Percentiles rank a stretch among this genome's conserved stretches.
phyloP scores from a whole-genome alignment of 1,140 invertebrate species.

The Drosophila ohnishii region DNA sequence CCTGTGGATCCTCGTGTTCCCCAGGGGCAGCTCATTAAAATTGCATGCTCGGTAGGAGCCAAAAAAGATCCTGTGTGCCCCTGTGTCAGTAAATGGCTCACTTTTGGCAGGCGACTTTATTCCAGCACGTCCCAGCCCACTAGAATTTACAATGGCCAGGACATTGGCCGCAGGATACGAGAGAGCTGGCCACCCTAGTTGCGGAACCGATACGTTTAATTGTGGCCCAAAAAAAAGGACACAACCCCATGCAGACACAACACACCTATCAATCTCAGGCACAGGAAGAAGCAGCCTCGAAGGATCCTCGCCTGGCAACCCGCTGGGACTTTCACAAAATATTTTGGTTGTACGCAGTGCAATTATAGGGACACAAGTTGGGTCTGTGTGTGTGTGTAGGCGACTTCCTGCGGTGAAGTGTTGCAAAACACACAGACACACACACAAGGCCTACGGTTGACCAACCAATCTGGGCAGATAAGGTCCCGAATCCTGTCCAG shows the following conservation, averaged over 20 bases:
- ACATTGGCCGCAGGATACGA: conserved; percentile 38
- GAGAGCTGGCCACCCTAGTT: conserved; percentile 72
- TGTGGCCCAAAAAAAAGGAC: conserved; percentile 73
- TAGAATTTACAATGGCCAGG: conserved; percentile 51
- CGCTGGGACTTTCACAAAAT: conserved; percentile 80
- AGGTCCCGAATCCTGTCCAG: conserved; percentile 1
- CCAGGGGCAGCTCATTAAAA: conserved; percentile 60
- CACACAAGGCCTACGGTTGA: conserved; percentile 69
- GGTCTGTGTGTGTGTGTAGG: conserved; percentile 43
- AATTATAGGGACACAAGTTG: conserved; percentile 66
- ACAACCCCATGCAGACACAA: conserved; percentile 37
- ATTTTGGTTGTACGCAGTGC: conserved; percentile 81
- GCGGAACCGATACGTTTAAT: conserved; percentile 79
- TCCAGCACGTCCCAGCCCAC: conserved; percentile 63
- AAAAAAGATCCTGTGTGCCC: conserved; percentile 46
- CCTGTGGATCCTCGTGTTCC: conserved; percentile 8
- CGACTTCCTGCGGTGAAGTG: conserved; percentile 62
- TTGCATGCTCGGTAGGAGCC: conserved; percentile 51
- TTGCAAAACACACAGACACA: conserved; percentile 70
- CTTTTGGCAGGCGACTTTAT: conserved; percentile 74
- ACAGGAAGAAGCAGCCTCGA: conserved; percentile 15
- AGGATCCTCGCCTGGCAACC: conserved; percentile 27
- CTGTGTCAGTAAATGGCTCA: conserved; percentile 72
- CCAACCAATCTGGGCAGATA: conserved; percentile 58
- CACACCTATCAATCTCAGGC: conserved; percentile 61